Conservation (phyloP, 2,113 vertebrate species). For the Silurus meridionalis region DNA sequence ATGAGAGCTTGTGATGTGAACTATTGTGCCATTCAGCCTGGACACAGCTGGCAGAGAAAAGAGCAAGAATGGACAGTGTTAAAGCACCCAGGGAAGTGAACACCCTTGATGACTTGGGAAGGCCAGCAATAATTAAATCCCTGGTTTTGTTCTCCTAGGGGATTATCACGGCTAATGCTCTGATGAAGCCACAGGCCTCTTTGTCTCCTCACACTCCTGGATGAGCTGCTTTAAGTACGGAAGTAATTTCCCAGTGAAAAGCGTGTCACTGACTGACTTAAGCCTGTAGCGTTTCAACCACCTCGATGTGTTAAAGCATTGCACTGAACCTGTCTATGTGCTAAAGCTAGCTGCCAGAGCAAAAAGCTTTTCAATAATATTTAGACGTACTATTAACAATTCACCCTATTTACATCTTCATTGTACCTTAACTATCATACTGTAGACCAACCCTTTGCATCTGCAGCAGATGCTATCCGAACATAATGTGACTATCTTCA, state of each 20-base stretch:
- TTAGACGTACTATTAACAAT: background rate
- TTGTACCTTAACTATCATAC: background rate
- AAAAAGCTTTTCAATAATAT: background rate
- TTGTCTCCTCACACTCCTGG: constrained; percentile 4
- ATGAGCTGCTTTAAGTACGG: background rate
- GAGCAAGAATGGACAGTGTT: constrained; percentile 72
- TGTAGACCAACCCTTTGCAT: too few species aligned
- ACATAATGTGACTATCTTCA: background rate
- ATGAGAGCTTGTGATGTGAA: constrained; percentile 62
- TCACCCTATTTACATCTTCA: background rate
- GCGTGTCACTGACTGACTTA: constrained; percentile 47
- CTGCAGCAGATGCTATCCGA: background rate
- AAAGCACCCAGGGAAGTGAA: constrained; percentile 70
- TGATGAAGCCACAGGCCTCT: constrained; percentile 33
- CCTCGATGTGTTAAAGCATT: constrained; percentile 7
- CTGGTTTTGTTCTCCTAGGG: constrained; percentile 60
- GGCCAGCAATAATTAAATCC: constrained; percentile 75
- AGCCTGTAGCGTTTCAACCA: constrained; percentile 46
- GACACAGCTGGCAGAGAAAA: constrained; percentile 78
- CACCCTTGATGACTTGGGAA: constrained; percentile 75
- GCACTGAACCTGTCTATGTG: background rate
- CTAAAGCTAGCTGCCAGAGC: background rate
- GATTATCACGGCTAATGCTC: constrained; percentile 17
- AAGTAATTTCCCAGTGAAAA: constrained; percentile 29
- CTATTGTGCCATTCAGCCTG: constrained; percentile 64